Conservation (phyloP, 2,113 vertebrate genomes). For the Saguinus imperator region DNA sequence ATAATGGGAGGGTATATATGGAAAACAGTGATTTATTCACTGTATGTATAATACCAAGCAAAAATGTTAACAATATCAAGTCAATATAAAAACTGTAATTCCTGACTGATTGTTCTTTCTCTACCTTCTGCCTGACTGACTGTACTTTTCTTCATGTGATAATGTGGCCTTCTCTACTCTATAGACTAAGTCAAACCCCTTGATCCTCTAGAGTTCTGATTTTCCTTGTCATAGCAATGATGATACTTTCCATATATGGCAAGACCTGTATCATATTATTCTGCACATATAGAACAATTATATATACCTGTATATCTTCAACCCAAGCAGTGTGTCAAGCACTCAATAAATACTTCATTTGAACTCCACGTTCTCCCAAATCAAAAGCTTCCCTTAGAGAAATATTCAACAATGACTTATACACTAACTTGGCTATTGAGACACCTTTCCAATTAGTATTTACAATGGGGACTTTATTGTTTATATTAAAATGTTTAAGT, state of each 20-base stretch:
- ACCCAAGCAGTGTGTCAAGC: not conserved
- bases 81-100: not conserved
- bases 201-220: not conserved
- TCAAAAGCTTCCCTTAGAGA: not conserved
- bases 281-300: not conserved
- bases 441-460: not conserved
- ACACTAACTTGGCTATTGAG: not conserved
- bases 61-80: not conserved
- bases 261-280: not conserved
- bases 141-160: not conserved
- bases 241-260: not conserved
- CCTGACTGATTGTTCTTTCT: not conserved
- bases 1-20: not conserved
- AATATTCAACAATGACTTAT: not conserved
- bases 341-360: not conserved
- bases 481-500: not conserved
- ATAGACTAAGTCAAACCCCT: not conserved
- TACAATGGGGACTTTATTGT: not conserved
- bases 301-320: not conserved
- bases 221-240: not conserved
- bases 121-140: not conserved
- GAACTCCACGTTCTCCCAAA: not conserved
- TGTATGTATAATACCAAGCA: not conserved
- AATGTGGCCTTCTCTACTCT: not conserved
- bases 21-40: not conserved